A percentile compares a stretch with the other conserved stretches of the same genome.
phyloP scores from a whole-genome alignment of 2,888 invertebrate genomes.

The Trichogramma dendrolimi region DNA sequence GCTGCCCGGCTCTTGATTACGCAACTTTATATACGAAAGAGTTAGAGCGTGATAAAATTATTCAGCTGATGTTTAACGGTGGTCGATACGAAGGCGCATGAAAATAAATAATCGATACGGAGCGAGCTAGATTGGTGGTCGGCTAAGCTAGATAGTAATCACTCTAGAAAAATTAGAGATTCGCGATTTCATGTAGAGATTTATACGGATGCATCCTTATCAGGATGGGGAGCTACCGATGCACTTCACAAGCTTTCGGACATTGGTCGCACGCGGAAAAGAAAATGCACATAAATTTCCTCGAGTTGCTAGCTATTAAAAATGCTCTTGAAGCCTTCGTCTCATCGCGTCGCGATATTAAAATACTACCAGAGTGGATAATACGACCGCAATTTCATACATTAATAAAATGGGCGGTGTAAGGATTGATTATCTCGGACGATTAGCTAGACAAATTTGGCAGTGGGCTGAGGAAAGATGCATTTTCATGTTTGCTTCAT shows the following conservation, averaged over 20 bases:
- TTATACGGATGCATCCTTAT: conserved; percentile 7
- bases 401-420: conserved; percentile 19
- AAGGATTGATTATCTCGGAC: conserved; percentile 12
- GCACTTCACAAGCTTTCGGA: neutral
- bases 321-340: neutral
- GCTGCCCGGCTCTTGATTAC: conserved; percentile 16
- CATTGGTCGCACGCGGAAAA: neutral
- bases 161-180: neutral
- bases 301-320: conserved; percentile 4
- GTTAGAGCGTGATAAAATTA: neutral
- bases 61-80: neutral
- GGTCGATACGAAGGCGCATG: neutral
- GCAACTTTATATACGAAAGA: conserved; percentile 9
- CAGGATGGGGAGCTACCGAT: conserved; percentile 8
- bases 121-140: neutral
- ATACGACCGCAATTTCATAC: conserved; percentile 18
- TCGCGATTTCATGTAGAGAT: neutral
- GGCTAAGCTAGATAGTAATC: neutral
- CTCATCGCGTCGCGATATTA: neutral
- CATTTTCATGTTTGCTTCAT: conserved; percentile 16
- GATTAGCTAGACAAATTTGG: conserved; percentile 18
- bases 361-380: conserved; percentile 18
- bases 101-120: neutral
- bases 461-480: conserved; percentile 18
- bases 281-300: conserved; percentile 4